Conservation (phyloP, 1,140 invertebrate genomes). For the Pogonus chalceus region DNA sequence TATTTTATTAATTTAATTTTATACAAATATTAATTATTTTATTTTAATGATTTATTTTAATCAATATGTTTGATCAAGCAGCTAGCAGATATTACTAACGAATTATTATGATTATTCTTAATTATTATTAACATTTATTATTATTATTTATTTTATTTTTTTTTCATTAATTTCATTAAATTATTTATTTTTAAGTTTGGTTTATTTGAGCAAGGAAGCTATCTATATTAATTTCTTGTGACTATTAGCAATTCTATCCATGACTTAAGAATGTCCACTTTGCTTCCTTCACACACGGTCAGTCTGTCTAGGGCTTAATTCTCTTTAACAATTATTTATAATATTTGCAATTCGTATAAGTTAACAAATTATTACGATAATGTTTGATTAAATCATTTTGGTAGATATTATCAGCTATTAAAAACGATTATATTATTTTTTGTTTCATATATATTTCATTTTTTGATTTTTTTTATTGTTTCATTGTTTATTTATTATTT, state of each 20-base stretch:
- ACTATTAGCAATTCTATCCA: conserved; percentile 13
- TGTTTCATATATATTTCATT: too few relatives aligned
- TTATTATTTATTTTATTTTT: conserved; percentile 12
- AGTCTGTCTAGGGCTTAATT: neutral
- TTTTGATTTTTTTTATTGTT: too few relatives aligned
- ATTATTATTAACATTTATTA: conserved; percentile 11
- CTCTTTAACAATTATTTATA: too few relatives aligned
- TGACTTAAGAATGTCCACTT: neutral
- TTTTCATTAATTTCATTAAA: conserved; percentile 15
- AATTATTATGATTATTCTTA: neutral
- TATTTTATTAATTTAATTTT: too few relatives aligned
- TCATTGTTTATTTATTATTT: too few relatives aligned
- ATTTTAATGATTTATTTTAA: neutral
- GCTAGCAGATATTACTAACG: neutral
- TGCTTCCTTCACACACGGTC: neutral
- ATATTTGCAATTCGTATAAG: too few relatives aligned
- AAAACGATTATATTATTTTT: too few relatives aligned
- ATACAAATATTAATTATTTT: too few relatives aligned
- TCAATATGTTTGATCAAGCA: neutral
- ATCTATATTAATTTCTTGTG: conserved; percentile 5
- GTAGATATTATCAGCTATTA: too few relatives aligned
- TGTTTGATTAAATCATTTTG: too few relatives aligned
- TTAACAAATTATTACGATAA: too few relatives aligned
- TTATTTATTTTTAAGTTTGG: conserved; percentile 12
- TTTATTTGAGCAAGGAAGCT: conserved; percentile 17